Evolutionary conservation across 2,113 vertebrate species (phyloP), one percentile per base, ranked within the genome.

Genomic region (Brachypteracias leptosomus): DNA sequence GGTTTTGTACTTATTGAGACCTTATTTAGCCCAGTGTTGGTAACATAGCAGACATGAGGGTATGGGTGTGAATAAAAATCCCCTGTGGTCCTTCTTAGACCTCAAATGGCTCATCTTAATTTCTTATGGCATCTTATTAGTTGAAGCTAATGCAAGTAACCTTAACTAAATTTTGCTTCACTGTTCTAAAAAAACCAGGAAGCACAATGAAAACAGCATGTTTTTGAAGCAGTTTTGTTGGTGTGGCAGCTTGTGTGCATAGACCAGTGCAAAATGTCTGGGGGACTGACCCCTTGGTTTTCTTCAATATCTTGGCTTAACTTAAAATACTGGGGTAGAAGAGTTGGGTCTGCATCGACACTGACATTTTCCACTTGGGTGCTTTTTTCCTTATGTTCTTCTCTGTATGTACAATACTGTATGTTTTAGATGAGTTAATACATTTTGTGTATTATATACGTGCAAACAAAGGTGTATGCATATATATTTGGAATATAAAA

Each of bases 71-170:
- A 90, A 92, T 87, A 85, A 87, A 96, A 96, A 96, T 95, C 76
- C 95, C 88, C 90, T 73, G 86, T 96, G 93, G 92, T 96, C 58
- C 46, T 95, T 72, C 86, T 81, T 82, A 85, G 83, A 90, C 92
- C 95, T 95, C 93, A 94, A 95, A 88, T 90, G 70, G 76, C 86
- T 96, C 76, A 22, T 96, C 90, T 88, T 96, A 93, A 97, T 97
- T 96, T 93, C 93, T 96, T 94, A 92, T 93, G 93, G 93, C 95
- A 96, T 93, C 85, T 92, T 95, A 92, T 90, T 95, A 95, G 94
- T 80, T 95, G 94, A 81, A 96, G 76, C 81, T 89, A 95, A 96
- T 90, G 82, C 88, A 90, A 93, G 89, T 94, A 96, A 93, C 93
- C 67, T 85, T 90, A 94, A 91, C 74, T 78, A 77, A 61, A 96